These are phyloP conservation scores for Thamnophis elegans DNA, from an alignment of 2,797 vertebrate species.

Conservation along the genomic window DNA sequence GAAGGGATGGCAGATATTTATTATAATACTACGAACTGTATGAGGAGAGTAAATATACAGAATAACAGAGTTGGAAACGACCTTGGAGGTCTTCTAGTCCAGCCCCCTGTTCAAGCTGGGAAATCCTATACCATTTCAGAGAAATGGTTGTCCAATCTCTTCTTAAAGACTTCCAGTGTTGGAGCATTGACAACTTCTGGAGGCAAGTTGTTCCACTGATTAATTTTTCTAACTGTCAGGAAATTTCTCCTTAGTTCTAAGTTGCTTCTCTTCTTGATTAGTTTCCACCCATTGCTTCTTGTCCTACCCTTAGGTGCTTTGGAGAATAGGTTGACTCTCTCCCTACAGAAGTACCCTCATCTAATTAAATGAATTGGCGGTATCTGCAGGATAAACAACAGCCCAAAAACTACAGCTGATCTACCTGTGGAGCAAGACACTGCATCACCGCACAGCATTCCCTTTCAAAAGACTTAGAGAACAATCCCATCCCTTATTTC, in stretches of 20 bases:
- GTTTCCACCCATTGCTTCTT: not conserved
- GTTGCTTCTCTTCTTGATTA: not conserved
- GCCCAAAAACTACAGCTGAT: not conserved
- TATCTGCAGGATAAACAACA: not conserved
- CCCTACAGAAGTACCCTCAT: not conserved
- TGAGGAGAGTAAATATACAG: not conserved
- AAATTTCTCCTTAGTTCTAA: not conserved
- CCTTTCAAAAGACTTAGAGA: not conserved
- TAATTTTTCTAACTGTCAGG: not conserved
- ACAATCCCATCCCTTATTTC: not conserved
- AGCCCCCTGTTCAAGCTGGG: not conserved
- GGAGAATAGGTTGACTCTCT: not conserved
- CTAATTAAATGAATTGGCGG: not conserved
- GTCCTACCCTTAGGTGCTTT: not conserved
- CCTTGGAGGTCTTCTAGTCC: not conserved
- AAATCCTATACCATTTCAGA: not conserved
- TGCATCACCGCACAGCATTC: not conserved
- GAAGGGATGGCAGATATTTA: not conserved
- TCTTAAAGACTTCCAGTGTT: not conserved
- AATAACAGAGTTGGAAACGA: not conserved
- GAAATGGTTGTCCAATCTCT: not conserved
- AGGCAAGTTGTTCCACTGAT: not conserved
- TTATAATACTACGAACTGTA: not conserved
- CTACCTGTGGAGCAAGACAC: not conserved
- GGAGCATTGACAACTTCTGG: not conserved